Base-by-base conservation (phyloP, 2,797 vertebrate genomes). In the Lepus townsendii region DNA sequence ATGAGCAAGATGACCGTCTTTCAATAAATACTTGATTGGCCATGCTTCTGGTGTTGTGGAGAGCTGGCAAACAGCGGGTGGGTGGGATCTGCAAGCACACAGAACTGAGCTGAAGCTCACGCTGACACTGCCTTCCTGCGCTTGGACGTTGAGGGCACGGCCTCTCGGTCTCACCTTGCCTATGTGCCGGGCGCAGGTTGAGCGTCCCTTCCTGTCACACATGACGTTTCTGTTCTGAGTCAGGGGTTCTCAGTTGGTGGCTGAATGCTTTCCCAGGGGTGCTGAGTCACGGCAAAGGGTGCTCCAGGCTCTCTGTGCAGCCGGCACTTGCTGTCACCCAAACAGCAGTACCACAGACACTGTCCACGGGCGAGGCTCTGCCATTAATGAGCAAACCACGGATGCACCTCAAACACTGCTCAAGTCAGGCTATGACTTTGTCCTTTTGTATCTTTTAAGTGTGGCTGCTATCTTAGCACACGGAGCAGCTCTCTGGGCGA, bases 1-100 rank as follows among this genome's bases (percentile, higher is more conserved):
- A 86, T 87, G 96, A 94, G 92, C 86, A 2, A 96, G 95, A 96
- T 97, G 47, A 5, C 47, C 72, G 52, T 96, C 85, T 65, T 95
- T 91, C 73, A 76, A 57, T 86, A 88, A 91, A 71, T 83, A 94
- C 86, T 91, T 94, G 85, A 88, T 93, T 86, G 76, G 71, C 69
- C 76, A 62, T 73, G 60, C 71, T 80, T 94, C 12, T 60, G 83
- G 68, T 47, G 78, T 86, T 83, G 38, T 57, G 72, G 54, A 65
- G 35, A 84, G 47, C 66, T 69, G 71, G 54, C 79, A 87, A 91
- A 57, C 27, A 52, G 52, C n/a, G 54, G 20, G 11, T 19, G 85
- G 32, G n/a, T 75, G 66, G 65, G 57, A 54, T 95, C 84, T 93
- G 83, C 32, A 86, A 94, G 35, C 72, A 79, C 27, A 35, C 2